Conservation (phyloP, 2,888 invertebrate species). For the Emmelina monodactyla region DNA sequence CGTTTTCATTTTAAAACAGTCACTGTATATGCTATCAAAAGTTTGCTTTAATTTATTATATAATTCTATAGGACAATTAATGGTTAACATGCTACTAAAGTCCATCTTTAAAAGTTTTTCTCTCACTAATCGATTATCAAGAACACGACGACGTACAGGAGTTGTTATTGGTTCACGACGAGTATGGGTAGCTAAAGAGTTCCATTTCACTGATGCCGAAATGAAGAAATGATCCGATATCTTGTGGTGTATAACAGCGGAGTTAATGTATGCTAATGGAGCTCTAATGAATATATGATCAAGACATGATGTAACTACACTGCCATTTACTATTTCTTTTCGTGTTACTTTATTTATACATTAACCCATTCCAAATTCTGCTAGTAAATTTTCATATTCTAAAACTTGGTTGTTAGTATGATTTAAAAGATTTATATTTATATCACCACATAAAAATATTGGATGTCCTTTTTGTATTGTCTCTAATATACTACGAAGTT, state of each 20-base stretch:
- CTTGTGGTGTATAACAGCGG: conserved; percentile 9
- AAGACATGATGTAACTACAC: conserved; percentile 7
- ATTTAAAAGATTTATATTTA: conserved; percentile 8
- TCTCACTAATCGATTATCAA: conserved; percentile 5
- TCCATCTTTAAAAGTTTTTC: conserved; percentile 5
- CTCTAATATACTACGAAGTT: conserved; percentile 1
- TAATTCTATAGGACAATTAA: conserved; percentile 3
- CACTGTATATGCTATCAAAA: conserved; percentile 1
- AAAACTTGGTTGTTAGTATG: conserved; percentile 2
- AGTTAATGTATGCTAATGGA: conserved; percentile 1
- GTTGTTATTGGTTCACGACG: background rate
- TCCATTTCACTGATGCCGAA: conserved; percentile 5
- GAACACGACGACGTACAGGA: no score
- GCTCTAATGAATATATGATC: conserved; percentile 8
- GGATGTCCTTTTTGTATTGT: conserved; percentile 1
- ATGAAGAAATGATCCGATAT: conserved; percentile 7
- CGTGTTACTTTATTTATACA: conserved; percentile 8
- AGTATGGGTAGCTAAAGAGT: no score
- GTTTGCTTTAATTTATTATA: background rate
- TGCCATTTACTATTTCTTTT: conserved; percentile 5
- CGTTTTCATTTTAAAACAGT: background rate
- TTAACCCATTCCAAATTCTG: conserved; percentile 8
- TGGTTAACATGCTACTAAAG: background rate
- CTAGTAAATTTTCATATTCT: conserved; percentile 7
- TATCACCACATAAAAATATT: conserved; percentile 7